Percentiles rank a stretch among this genome's conserved stretches.
These are phyloP conservation scores for Stomatorhinus ivindoensis DNA, from an alignment of 2,113 vertebrate species.

Conservation along the genomic window DNA sequence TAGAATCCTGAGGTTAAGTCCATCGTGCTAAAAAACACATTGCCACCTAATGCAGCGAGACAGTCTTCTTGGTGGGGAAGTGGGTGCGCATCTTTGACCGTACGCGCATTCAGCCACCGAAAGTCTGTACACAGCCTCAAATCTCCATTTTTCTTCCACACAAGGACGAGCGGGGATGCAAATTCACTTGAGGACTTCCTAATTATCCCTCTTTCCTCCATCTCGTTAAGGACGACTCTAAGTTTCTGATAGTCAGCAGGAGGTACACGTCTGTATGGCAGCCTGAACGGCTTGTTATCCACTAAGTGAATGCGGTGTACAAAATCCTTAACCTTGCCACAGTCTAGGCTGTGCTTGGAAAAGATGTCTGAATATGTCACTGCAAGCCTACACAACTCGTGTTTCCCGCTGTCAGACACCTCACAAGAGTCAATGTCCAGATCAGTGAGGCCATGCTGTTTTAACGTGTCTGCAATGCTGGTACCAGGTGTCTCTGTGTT, in stretches of 20 bases:
- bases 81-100: neutral
- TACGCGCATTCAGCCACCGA: neutral
- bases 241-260: slow-evolving; percentile 2
- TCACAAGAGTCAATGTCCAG: neutral
- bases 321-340: slow-evolving; percentile 20
- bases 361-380: slow-evolving; percentile 15
- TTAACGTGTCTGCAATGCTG: neutral
- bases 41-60: neutral
- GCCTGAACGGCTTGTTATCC: slow-evolving; percentile 16
- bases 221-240: neutral
- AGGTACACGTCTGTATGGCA: slow-evolving; percentile 11
- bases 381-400: neutral
- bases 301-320: neutral
- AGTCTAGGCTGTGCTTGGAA: slow-evolving; percentile 21
- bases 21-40: neutral
- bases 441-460: neutral
- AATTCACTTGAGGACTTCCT: slow-evolving; percentile 19
- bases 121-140: slow-evolving; percentile 4
- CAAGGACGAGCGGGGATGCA: slow-evolving; percentile 14
- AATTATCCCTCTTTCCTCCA: slow-evolving; percentile 19
- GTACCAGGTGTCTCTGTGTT: neutral
- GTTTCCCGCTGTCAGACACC: neutral
- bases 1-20: neutral
- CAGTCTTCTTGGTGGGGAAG: neutral
- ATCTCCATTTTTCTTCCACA: slow-evolving; percentile 22